A percentile compares a stretch with the other conserved stretches of the same genome.
phyloP scores from a whole-genome alignment of 2,888 invertebrate genomes.

The Agriopis marginaria region DNA sequence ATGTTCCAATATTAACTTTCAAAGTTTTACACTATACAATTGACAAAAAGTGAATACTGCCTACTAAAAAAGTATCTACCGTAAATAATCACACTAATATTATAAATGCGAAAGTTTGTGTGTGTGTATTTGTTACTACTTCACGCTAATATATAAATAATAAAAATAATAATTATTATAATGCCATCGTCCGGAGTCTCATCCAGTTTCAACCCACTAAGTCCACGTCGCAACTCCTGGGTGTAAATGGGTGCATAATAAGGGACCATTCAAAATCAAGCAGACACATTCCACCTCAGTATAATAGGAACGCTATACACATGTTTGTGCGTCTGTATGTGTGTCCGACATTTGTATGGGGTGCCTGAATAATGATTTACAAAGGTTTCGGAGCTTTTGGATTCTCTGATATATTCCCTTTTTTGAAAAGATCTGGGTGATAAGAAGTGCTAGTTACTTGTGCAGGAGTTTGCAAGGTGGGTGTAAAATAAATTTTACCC shows the following conservation, averaged over 20 bases:
- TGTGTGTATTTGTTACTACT: background rate
- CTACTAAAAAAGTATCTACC: too few species aligned
- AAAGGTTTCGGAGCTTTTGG: constrained; percentile 53
- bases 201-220: constrained; percentile 40
- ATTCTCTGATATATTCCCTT: constrained; percentile 47
- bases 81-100: too few species aligned
- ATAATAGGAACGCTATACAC: constrained; percentile 83
- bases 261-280: constrained; percentile 84
- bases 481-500: constrained; percentile 7
- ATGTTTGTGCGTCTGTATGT: constrained; percentile 72
- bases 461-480: background rate
- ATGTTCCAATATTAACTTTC: too few species aligned
- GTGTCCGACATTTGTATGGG: constrained; percentile 80
- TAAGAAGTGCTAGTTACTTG: constrained; percentile 23
- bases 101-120: too few species aligned
- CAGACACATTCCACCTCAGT: constrained; percentile 75
- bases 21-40: too few species aligned
- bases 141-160: background rate
- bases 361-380: constrained; percentile 81
- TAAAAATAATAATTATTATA: too few species aligned
- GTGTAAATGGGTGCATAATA: constrained; percentile 87
- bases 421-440: constrained; percentile 42
- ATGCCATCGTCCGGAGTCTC: constrained; percentile 3
- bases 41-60: too few species aligned
- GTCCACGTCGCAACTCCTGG: constrained; percentile 56